Base-by-base conservation (phyloP, 2,797 vertebrate species). In the Limnodromus scolopaceus region DNA sequence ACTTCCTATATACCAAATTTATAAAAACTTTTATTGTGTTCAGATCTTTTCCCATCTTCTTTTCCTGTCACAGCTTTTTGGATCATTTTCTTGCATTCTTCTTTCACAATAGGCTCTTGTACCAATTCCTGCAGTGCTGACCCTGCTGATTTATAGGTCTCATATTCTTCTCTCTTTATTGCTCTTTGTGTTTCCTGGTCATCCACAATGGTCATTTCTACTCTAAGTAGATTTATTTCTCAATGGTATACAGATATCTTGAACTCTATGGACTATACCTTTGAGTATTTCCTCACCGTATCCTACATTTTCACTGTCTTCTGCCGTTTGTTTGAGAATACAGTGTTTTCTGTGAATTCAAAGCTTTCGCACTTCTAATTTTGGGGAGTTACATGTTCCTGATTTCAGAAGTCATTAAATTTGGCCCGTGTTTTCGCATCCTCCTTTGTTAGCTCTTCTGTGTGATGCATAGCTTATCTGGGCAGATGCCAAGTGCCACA, bases 281-380 rank as follows among this genome's bases (percentile, higher is more conserved):
- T 51, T 30, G 46, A 81, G 72, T 48, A 48, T 81, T 63, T 77
- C 66, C 82, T 9, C 10, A 51, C 32, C 9, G 7, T 32, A 81
- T 69, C 34, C 51, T 84, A 68, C 63, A 36, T 68, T 60, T 68
- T 93, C 74, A 46, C 34, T 65, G 49, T 60, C 65, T 89, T 86
- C 77, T 74, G n/a, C 66, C 61, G 30, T 71, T 66, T 78, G n/a
- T 69, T 91, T 65, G 76, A 78, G 74, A 48, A 87, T 49, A 92
- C 20, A 19, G 32, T 54, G 63, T 70, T 84, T 88, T 80, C 39
- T 13, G 12, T n/a, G 64, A 60, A 49, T 80, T 94, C 87, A 92
- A 58, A 75, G 66, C 45, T 84, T 92, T 84, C 68, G 53, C 68
- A 80, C 75, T 71, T 91, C 84, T 92, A 75, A 86, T 85, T 93